Evolutionary conservation across 1,140 invertebrate genomes (phyloP).

Genomic region (Cydia pomonella): DNA sequence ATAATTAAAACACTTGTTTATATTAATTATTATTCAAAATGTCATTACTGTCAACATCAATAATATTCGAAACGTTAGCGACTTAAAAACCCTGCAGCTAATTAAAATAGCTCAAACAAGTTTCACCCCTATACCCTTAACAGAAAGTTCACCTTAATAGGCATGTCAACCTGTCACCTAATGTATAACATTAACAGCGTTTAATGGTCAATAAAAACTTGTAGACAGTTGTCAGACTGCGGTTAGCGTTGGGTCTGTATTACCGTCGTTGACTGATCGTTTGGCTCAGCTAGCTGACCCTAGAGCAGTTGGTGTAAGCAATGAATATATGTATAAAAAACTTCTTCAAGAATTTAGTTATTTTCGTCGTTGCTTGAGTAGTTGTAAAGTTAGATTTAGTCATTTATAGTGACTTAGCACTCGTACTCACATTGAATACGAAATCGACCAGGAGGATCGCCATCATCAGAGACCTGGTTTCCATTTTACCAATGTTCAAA

Average conservation of each 20-base stretch:
- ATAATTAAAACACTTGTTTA: not conserved
- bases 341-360: no score
- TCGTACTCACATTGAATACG: no score
- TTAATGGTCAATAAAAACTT: constrained; percentile 32
- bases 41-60: constrained; percentile 16
- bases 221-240: constrained; percentile 29
- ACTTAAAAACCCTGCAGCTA: not conserved
- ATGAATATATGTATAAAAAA: no score
- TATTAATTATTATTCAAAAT: constrained; percentile 2
- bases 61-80: constrained; percentile 1
- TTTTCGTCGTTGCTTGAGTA: no score
- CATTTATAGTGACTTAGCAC: no score
- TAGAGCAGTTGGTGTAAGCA: no score
- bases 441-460: no score
- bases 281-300: no score
- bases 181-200: constrained; percentile 32
- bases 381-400: no score
- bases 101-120: constrained; percentile 23
- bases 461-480: no score
- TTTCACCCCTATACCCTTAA: constrained; percentile 8
- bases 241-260: not conserved
- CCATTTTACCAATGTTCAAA: no score
- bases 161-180: constrained; percentile 32
- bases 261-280: not conserved
- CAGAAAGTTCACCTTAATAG: constrained; percentile 33